Evolutionary conservation across 2,797 vertebrate species (phyloP), one percentile per base, ranked within the genome.

Genomic region (Lutjanus campechanus): DNA sequence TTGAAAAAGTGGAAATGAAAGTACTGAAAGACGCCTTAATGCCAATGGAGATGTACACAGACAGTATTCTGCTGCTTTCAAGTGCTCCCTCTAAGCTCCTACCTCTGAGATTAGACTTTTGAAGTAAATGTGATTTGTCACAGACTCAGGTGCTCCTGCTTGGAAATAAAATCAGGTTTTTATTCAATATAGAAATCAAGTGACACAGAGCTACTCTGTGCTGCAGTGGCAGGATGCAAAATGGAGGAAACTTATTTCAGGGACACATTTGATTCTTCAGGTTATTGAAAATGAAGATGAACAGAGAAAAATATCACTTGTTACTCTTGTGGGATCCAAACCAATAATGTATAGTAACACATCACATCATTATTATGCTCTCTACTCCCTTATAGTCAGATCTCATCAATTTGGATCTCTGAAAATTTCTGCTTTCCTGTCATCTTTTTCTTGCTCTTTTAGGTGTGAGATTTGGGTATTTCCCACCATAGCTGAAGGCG

Each of bases 71-170:
- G 49, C 49, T 72, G 56, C 76, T 66, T 81, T 84, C 43, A 69
- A 53, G 58, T 50, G 72, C 72, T 76, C 58, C 62, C 40, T 60
- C 10, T 64, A 71, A 80, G 64, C 63, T 69, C 36, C 59, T 43
- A 22, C 50, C 19, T 44, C 71, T 11, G 67, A 84, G 80, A 73
- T 70, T 68, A 46, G 46, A 70, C 61, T 70, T 64, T 56, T 47
- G 49, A 73, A 44, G 61, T 73, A 51, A 74, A 82, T 63, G 51
- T 17, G 54, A 71, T 80, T 85, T 56, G 61, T 74, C 56, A 70
- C 44, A 17, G 55, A 73, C 20, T 84, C 25, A 63, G 53, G 22
- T 40, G 17, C 20, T 65, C 5, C 69, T 11, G 11, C 20, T 56
- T 60, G 12, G 47, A 80, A 81, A 70, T 66, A 29, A 81, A 73